These are phyloP conservation scores for Yponomeuta sedellus DNA, from an alignment of 2,888 invertebrate species.

Conservation along the genomic window DNA sequence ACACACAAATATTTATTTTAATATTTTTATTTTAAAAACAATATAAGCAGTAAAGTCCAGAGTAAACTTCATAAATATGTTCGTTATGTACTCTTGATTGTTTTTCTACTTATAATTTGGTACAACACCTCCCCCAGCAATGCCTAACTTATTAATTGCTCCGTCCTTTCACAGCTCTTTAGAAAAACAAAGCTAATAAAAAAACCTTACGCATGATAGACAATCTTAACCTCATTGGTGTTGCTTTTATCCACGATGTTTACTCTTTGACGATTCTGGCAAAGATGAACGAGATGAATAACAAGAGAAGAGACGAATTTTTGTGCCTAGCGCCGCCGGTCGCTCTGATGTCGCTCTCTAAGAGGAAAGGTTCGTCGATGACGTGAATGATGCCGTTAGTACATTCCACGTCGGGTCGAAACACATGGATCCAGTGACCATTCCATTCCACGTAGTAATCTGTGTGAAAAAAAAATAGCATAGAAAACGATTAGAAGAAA, in stretches of 20 bases:
- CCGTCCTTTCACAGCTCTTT: too few species aligned
- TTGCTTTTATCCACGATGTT: neutral
- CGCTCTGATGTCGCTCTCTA: constrained; percentile 88
- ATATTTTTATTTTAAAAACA: too few species aligned
- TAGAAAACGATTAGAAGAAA: constrained; percentile 29
- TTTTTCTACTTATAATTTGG: neutral
- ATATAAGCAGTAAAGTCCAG: too few species aligned
- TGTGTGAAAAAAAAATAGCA: constrained; percentile 53
- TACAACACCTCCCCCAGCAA: neutral
- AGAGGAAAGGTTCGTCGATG: constrained; percentile 90
- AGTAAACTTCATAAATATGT: neutral
- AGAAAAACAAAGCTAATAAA: too few species aligned
- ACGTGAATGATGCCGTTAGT: constrained; percentile 97
- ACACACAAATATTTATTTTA: too few species aligned
- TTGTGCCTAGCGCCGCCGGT: constrained; percentile 47
- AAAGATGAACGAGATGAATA: constrained; percentile 44
- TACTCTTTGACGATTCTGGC: constrained; percentile 45
- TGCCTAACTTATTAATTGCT: too few species aligned
- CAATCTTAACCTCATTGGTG: too few species aligned
- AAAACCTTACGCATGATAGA: too few species aligned
- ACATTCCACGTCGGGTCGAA: constrained; percentile 94
- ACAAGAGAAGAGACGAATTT: constrained; percentile 6
- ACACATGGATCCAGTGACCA: constrained; percentile 87
- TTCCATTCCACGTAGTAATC: constrained; percentile 92
- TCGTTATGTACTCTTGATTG: neutral